Evolutionary conservation across 2,888 invertebrate species (phyloP).

Genomic region (Nephrotoma guestfalica): DNA sequence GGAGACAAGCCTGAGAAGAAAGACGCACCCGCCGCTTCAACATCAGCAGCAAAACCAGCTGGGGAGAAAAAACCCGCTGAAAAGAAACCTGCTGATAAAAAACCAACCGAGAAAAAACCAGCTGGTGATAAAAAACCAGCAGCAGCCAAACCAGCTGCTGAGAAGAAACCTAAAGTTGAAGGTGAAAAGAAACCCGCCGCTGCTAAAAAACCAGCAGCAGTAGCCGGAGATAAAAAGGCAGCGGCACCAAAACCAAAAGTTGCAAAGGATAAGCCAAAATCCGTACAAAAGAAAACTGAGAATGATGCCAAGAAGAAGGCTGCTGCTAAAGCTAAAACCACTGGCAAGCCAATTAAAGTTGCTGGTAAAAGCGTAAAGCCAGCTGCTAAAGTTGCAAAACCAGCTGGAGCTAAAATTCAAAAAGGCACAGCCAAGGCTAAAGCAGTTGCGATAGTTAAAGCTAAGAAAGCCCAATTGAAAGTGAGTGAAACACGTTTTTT

Average conservation of each 20-base stretch:
- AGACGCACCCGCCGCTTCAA: slow-evolving; percentile 28
- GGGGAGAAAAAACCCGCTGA: slow-evolving; percentile 21
- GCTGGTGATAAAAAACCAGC: slow-evolving; percentile 25
- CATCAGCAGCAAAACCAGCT: slow-evolving; percentile 14
- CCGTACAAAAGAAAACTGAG: slow-evolving; percentile 11
- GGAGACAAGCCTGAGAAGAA: slow-evolving; percentile 15
- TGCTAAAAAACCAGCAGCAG: slow-evolving; percentile 25
- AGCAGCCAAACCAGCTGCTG: slow-evolving; percentile 17
- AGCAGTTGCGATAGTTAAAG: slow-evolving; percentile 50
- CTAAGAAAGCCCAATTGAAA: slow-evolving; percentile 75
- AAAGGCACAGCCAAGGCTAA: slow-evolving; percentile 41
- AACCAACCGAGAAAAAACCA: slow-evolving; percentile 28
- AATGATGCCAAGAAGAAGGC: slow-evolving; percentile 26
- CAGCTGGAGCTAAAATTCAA: slow-evolving; percentile 36
- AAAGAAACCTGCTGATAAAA: slow-evolving; percentile 19
- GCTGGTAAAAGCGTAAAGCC: slow-evolving; percentile 15
- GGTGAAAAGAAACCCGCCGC: slow-evolving; percentile 10
- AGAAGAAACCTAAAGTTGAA: slow-evolving; percentile 34
- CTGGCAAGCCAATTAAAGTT: slow-evolving; percentile 19
- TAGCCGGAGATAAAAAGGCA: slow-evolving; percentile 21
- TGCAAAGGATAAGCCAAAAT: slow-evolving; percentile 28
- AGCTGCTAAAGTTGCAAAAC: slow-evolving; percentile 18
- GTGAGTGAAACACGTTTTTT: slow-evolving; percentile 31
- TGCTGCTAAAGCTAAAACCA: slow-evolving; percentile 33
- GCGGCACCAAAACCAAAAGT: slow-evolving; percentile 32